phyloP scores from a whole-genome alignment of 2,797 vertebrate genomes.

The Acrossocheilus wenchowensis region DNA sequence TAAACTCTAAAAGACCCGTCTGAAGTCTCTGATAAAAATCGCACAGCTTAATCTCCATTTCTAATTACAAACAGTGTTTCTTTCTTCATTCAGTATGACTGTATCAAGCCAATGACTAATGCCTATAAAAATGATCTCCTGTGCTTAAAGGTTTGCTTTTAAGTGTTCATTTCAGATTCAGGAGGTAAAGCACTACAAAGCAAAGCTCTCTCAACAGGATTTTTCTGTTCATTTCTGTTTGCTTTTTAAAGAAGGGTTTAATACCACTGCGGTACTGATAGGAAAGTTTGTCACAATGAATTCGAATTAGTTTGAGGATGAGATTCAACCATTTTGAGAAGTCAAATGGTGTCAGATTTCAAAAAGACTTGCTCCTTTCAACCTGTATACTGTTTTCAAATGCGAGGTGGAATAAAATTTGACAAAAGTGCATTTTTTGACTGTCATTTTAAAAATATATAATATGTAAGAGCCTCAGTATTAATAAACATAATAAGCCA shows the following conservation, averaged over 20 bases:
- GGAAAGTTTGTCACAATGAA: neutral
- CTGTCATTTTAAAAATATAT: neutral
- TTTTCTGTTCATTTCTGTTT: neutral
- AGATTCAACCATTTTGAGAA: neutral
- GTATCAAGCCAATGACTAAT: neutral
- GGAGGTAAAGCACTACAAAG: constrained; percentile 11
- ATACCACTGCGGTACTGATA: neutral
- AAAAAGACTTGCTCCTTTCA: neutral
- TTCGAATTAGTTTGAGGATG: neutral
- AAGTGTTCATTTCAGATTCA: constrained; percentile 28
- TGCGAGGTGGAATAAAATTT: neutral
- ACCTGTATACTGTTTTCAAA: neutral
- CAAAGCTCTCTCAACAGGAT: neutral
- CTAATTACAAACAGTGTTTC: constrained; percentile 12
- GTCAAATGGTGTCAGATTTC: neutral
- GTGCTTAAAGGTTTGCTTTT: constrained; percentile 19
- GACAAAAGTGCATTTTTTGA: neutral
- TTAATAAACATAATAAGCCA: neutral
- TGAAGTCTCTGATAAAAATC: constrained; percentile 28
- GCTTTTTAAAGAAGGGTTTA: constrained; percentile 16
- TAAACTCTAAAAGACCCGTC: constrained; percentile 11
- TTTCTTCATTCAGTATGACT: neutral
- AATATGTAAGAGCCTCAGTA: neutral
- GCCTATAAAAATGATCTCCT: neutral
- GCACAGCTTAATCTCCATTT: constrained; percentile 7